Base-by-base conservation (phyloP, 2,113 vertebrate genomes). In the Paracanthobrama guichenoti region DNA sequence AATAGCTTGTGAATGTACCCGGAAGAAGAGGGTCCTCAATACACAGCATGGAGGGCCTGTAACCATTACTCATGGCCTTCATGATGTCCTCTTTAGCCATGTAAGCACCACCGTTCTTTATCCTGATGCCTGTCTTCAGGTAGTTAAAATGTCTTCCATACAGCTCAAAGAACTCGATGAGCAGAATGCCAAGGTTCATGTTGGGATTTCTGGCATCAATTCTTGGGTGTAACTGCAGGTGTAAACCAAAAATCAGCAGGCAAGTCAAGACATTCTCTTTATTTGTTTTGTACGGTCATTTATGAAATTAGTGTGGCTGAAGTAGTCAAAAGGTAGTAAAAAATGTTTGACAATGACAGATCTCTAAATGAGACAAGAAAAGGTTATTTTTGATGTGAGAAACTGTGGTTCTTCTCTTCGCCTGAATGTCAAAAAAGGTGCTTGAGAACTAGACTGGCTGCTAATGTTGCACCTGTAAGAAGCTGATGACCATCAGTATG, bases 91-190 rank as follows among this genome's bases (percentile, higher is more conserved):
- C 98, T 93, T 99, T 99, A 92, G 97, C 95, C 84, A 99, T 94
- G 9, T 99, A 99, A 24, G 97, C 97, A 3, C 98, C 98, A 59
- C 97, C 97, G 79, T 98, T 96, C 91, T 96, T 97, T 92, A 99
- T 98, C 89, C 98, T 96, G 88, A 99, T 98, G 86, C 97, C 98
- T 66, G 98, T 98, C 94, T 99, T 98, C 94, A 98, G 92, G 92
- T 99, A 99, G 94, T 99, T 99, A 91, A 99, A 99, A 91, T 99
- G 97, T 89, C 97, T 96, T 87, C 98, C 98, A 81, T 98, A 99
- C 77, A 99, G 93, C 93, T 99, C 97, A 90, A 99, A 99, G 95
- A 99, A 99, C 91, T 99, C 98, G 86, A 99, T 99, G 91, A 99
- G 95, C 93, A 99, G 94, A 92, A 98, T 94, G 86, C 98, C 98